Evolutionary conservation across 2,888 invertebrate species (phyloP), one percentile per base, ranked within the genome.

Genomic region (Pollenia griseotomentosa): DNA sequence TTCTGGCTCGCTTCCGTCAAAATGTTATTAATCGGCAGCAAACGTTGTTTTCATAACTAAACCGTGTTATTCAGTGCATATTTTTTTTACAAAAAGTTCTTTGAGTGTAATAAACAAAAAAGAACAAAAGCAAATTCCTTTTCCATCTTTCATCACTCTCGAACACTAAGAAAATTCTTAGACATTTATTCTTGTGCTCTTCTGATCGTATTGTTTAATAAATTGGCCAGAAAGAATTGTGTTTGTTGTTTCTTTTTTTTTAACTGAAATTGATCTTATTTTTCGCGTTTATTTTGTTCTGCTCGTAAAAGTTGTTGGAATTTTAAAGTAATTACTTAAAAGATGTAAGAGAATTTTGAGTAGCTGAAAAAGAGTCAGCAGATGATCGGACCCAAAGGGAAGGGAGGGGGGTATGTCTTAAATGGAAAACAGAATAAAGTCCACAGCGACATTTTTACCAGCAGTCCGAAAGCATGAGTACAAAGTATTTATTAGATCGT

Each of bases 401-500:
- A 19, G 11, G 7, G 14, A n/a, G 55, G 19, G 44, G 44, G 5
- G n/a, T 4, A 12, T 5, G 16, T 19, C 23, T 23, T 23, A 12
- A 19, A 73, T 19, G 6, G 12, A 42, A 19, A 63, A 53, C 23
- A 48, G 8, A 14, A 40, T 48, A 33, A 65, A 55, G 23, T 8
- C 2, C n/a, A 16, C n/a, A 16, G 44, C 12, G 63, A 51, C 42
- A 61, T 61, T 51, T 48, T 16, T 57, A 55, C 5, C 48, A 78
- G 19, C n/a, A 66, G 51, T 46, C 12, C 7, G 6, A 33, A 33
- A 33, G 33, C 33, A 33, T 33, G 42, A 44, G 23, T n/a, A 19
- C 44, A 1, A 33, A n/a, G 53, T 40, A 78, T 59, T 78, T 71
- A 73, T 73, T 83, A 71, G 65, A 81, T 71, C 44, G 61, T 73